Base-by-base conservation (phyloP, 1,140 invertebrate species). In the Glomeris maerens region DNA sequence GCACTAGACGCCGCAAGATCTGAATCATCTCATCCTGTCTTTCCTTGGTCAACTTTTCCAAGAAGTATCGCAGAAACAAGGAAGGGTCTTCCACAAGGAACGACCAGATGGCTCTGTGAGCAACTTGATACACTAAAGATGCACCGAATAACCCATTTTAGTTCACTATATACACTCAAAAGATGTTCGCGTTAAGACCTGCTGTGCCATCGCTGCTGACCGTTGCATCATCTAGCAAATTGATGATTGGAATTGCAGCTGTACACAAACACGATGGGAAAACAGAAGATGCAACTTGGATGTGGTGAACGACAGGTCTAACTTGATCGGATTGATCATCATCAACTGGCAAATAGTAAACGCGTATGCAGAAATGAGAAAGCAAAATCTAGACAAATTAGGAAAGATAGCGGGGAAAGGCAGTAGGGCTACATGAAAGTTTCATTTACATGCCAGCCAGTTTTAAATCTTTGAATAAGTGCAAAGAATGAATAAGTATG, bases 1-100 rank as follows among this genome's bases (percentile, higher is more conserved):
- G 74, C 20, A 99, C 85, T 1, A 98, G 70, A 60, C 95, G 91
- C 3, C 94, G 72, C 3, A 98, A 65, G 45, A 76, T 76, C 67
- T 95, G 93, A 60, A 98, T 86, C 80, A 98, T 90, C 48, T 91
- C 77, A 60, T 96, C 91, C 70, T 95, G 91, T 59, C 88, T 84
- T 57, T 97, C 92, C 27, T 90, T 75, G 0, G 96, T 99, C 1
- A 99, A 66, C 47, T 93, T 80, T 67, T 99, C 96, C 29, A 99
- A 71, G 48, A 98, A 87, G 62, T 97, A 93, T 27, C 95, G 77
- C 23, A 98, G 70, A 65, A 98, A 99, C 1, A 99, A 67, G 0
- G 92, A 85, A 10, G 92, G 90, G 61, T 99, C 96, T 74, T 99
- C 96, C 0, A 98, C 92, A 28, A 99, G 69, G 67, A 94, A 98